phyloP scores from a whole-genome alignment of 2,113 vertebrate genomes.

The Urocynchramus pylzowi region DNA sequence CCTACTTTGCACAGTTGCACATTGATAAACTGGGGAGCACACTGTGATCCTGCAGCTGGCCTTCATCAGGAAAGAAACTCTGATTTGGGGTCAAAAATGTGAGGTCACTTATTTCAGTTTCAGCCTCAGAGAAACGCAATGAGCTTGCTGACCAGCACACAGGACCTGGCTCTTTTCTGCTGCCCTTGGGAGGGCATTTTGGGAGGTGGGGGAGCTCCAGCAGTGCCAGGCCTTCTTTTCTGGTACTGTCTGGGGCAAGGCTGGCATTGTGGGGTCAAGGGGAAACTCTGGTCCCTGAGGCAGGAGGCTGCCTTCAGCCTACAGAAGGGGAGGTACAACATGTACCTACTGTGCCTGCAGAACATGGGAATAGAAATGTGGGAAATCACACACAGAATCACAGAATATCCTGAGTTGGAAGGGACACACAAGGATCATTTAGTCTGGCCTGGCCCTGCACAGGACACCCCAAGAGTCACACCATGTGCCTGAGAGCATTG shows the following conservation, averaged over 20 bases:
- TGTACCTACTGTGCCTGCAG: background rate
- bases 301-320: background rate
- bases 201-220: background rate
- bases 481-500: background rate
- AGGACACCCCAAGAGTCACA: background rate
- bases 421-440: fast-evolving
- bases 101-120: background rate
- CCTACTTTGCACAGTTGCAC: background rate
- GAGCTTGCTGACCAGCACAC: background rate
- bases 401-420: background rate
- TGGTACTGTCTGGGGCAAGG: fast-evolving
- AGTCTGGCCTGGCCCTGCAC: background rate
- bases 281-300: background rate
- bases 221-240: background rate
- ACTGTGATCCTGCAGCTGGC: fast-evolving
- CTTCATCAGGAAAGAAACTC: background rate
- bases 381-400: background rate
- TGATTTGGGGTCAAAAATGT: background rate
- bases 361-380: background rate
- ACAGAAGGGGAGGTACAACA: background rate
- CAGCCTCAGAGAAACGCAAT: background rate
- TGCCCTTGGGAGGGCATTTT: too few relatives aligned
- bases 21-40: fast-evolving
- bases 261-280: fast-evolving
- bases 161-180: background rate